A percentile compares a stretch with the other conserved stretches of the same genome.
Evolutionary conservation across 1,140 invertebrate genomes (phyloP).

Genomic region (Drosophila trapezifrons): DNA sequence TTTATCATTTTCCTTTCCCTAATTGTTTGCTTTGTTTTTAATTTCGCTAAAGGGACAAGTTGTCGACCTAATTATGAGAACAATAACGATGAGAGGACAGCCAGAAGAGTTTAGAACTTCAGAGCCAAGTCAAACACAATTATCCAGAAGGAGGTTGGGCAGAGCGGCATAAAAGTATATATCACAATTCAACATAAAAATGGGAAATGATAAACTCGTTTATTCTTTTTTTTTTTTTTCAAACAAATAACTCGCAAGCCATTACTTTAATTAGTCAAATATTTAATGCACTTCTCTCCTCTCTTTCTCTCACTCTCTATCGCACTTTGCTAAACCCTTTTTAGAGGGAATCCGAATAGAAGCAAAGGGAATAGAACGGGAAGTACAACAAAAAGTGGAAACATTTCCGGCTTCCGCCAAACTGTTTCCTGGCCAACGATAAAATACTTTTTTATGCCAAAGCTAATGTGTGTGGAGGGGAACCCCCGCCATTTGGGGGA

Average conservation of each 20-base stretch:
- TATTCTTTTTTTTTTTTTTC: constrained; percentile 1
- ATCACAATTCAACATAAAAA: constrained; percentile 21
- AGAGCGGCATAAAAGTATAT: constrained; percentile 7
- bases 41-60: constrained; percentile 13
- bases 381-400: constrained; percentile 65
- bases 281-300: constrained; percentile 65
- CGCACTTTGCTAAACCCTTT: constrained; percentile 35
- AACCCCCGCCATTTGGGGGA: constrained; percentile 11
- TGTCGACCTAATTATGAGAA: constrained; percentile 41
- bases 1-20: background rate
- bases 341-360: constrained; percentile 23
- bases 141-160: constrained; percentile 8
- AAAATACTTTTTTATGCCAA: constrained; percentile 80
- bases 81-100: constrained; percentile 8
- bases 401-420: constrained; percentile 81
- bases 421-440: constrained; percentile 82
- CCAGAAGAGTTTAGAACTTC: constrained; percentile 16
- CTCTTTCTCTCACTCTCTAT: background rate
- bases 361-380: constrained; percentile 19
- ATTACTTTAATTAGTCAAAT: constrained; percentile 82
- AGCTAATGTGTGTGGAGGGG: constrained; percentile 59
- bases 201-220: constrained; percentile 38
- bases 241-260: constrained; percentile 66
- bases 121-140: constrained; percentile 30
- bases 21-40: constrained; percentile 4